Percentiles rank a stretch among this genome's conserved stretches.
phyloP scores from a whole-genome alignment of 2,113 vertebrate genomes.

The Megatriorchis doriae region DNA sequence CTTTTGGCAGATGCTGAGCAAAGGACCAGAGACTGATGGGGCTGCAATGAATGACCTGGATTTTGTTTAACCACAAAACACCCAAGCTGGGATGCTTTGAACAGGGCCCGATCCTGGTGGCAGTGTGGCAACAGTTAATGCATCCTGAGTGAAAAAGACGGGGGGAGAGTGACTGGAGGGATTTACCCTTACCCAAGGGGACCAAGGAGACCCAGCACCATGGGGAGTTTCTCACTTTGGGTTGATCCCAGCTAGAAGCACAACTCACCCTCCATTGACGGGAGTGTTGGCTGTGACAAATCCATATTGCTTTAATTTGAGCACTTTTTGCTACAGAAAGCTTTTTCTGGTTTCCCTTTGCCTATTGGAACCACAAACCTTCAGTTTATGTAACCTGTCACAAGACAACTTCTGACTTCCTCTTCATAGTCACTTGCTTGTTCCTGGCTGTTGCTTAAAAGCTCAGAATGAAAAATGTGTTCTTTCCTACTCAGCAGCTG shows the following conservation, averaged over 20 bases:
- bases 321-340: background rate
- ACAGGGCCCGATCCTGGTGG: accelerated
- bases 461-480: background rate
- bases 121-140: background rate
- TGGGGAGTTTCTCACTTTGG: background rate
- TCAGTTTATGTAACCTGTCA: background rate
- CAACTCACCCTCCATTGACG: background rate
- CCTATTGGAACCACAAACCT: background rate
- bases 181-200: background rate
- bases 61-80: accelerated
- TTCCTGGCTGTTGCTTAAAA: background rate
- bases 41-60: accelerated
- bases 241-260: background rate
- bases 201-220: background rate
- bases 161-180: background rate
- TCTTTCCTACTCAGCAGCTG: background rate
- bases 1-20: background rate
- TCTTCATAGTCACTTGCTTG: background rate
- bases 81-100: background rate
- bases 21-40: background rate
- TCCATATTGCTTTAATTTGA: background rate
- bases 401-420: background rate
- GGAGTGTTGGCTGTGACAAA: background rate
- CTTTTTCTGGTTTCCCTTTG: background rate
- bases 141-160: background rate